Conservation (phyloP, 2,113 vertebrate species). For the Alectura lathami region DNA sequence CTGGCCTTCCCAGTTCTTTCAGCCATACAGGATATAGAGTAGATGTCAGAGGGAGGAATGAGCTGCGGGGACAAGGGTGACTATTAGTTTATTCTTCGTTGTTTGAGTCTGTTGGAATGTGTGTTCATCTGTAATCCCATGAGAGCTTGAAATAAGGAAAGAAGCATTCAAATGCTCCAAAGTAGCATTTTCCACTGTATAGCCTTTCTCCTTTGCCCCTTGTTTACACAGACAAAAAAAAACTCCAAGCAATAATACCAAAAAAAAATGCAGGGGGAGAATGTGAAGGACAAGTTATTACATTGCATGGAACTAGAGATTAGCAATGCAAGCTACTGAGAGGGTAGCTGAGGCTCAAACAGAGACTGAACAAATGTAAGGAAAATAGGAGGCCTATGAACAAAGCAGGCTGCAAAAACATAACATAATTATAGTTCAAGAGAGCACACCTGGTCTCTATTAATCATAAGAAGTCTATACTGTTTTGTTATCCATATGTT, state of each 20-base stretch:
- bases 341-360: neutral
- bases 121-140: neutral
- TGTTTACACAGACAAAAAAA: neutral
- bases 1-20: neutral
- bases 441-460: neutral
- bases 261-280: neutral
- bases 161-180: no score
- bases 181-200: neutral
- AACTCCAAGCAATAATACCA: neutral
- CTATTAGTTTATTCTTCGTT: neutral
- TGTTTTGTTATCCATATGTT: neutral
- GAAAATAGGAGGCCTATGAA: neutral
- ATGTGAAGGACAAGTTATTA: neutral
- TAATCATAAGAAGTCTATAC: rapidly evolving
- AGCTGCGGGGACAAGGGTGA: neutral
- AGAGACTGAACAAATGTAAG: neutral
- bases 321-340: neutral
- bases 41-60: neutral
- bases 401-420: neutral
- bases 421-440: neutral
- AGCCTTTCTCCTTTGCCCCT: neutral
- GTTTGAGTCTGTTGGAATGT: neutral
- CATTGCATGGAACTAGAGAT: neutral
- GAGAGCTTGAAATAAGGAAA: neutral
- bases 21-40: neutral